These are phyloP conservation scores for Catharus bicknelli DNA, from an alignment of 2,113 vertebrate genomes.

Conservation along the genomic window DNA sequence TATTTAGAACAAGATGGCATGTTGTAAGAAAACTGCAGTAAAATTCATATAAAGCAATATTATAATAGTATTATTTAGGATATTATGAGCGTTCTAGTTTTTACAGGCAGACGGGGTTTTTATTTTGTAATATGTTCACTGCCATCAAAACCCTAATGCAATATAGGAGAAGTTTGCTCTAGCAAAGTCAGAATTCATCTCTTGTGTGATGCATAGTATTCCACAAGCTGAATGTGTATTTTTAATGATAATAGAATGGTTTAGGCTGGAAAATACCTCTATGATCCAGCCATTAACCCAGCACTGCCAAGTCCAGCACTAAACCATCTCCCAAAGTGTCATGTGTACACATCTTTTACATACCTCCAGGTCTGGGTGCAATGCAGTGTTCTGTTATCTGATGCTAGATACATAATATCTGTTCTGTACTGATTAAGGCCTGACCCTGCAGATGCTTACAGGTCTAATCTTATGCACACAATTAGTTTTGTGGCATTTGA, in stretches of 20 bases:
- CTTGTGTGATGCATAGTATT: neutral
- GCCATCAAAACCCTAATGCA: neutral
- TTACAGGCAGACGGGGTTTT: neutral
- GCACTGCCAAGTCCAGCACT: too few relatives aligned
- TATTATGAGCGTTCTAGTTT: neutral
- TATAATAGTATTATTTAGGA: neutral
- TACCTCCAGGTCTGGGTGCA: neutral
- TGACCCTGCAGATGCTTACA: neutral
- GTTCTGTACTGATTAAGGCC: neutral
- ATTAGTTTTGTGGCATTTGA: neutral
- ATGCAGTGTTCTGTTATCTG: neutral
- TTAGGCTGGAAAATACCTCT: neutral
- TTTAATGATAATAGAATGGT: neutral
- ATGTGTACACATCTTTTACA: rapidly evolving
- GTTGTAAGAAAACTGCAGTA: neutral
- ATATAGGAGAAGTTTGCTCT: neutral
- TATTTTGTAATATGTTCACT: neutral
- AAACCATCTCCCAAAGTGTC: neutral
- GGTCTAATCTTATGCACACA: neutral
- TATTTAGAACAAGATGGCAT: neutral
- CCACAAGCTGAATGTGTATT: neutral
- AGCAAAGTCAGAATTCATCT: neutral
- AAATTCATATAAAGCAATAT: neutral
- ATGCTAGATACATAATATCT: neutral
- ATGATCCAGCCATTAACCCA: neutral